These are phyloP conservation scores for Tenualosa ilisha DNA, from an alignment of 2,797 vertebrate species.

Conservation along the genomic window DNA sequence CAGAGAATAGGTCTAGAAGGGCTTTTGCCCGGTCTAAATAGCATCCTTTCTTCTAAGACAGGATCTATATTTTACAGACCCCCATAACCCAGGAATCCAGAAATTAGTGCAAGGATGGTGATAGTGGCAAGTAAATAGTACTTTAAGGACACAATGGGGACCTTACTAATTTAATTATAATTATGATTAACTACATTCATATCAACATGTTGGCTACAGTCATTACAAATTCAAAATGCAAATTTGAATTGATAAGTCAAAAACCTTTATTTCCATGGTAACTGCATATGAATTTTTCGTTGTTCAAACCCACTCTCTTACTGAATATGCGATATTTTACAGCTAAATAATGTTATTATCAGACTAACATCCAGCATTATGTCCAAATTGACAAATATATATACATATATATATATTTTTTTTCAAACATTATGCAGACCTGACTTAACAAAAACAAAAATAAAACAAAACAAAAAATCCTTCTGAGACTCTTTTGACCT, in stretches of 20 bases:
- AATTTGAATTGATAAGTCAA: neutral
- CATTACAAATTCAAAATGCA: neutral
- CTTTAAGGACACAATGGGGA: neutral
- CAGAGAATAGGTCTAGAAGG: conserved; percentile 25
- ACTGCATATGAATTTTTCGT: neutral
- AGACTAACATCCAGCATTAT: neutral
- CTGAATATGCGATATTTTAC: neutral
- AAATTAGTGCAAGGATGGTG: neutral
- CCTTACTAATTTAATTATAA: neutral
- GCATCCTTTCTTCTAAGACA: conserved; percentile 6
- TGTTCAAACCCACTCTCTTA: neutral
- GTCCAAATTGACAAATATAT: neutral
- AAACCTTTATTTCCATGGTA: neutral
- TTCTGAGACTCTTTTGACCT: neutral
- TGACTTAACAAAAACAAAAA: neutral
- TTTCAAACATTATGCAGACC: neutral
- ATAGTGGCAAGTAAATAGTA: neutral
- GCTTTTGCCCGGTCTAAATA: conserved; percentile 3
- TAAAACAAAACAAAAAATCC: neutral
- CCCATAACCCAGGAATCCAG: neutral
- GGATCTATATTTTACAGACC: conserved; percentile 4
- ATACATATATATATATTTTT: neutral
- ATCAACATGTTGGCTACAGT: neutral
- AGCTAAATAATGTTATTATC: neutral
- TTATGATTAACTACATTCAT: neutral